Conservation (phyloP, 1,140 invertebrate genomes). For the Asbolus verrucosus region DNA sequence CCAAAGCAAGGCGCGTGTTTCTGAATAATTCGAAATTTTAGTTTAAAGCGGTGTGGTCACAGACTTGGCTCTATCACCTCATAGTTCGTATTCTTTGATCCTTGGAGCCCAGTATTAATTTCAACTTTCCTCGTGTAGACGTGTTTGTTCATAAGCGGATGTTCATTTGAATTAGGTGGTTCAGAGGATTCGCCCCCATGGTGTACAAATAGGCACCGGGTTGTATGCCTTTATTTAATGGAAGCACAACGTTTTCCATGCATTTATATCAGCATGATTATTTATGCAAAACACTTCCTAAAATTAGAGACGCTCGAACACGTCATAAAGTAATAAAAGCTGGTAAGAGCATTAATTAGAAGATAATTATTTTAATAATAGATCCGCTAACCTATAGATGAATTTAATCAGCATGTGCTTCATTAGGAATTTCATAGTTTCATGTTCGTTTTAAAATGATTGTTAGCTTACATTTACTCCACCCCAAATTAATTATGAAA, state of each 20-base stretch:
- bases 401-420: too few relatives aligned
- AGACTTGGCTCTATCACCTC: neutral
- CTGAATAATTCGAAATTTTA: constrained; percentile 17
- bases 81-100: constrained; percentile 18
- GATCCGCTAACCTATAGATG: too few relatives aligned
- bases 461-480: too few relatives aligned
- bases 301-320: neutral
- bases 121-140: constrained; percentile 17
- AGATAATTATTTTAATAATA: too few relatives aligned
- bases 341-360: neutral
- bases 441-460: too few relatives aligned
- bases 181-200: constrained; percentile 24
- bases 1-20: neutral
- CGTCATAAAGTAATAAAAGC: neutral
- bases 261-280: constrained; percentile 43
- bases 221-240: constrained; percentile 16
- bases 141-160: constrained; percentile 31
- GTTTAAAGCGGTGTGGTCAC: too few relatives aligned
- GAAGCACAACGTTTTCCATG: constrained; percentile 41
- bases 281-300: neutral
- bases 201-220: constrained; percentile 31
- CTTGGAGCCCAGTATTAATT: constrained; percentile 25
- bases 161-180: constrained; percentile 43
- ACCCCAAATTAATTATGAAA: too few relatives aligned
- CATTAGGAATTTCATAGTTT: too few relatives aligned